A percentile compares a stretch with the other conserved stretches of the same genome.
Evolutionary conservation across 2,113 vertebrate species (phyloP).

Genomic region (Lepidothrix coronata): DNA sequence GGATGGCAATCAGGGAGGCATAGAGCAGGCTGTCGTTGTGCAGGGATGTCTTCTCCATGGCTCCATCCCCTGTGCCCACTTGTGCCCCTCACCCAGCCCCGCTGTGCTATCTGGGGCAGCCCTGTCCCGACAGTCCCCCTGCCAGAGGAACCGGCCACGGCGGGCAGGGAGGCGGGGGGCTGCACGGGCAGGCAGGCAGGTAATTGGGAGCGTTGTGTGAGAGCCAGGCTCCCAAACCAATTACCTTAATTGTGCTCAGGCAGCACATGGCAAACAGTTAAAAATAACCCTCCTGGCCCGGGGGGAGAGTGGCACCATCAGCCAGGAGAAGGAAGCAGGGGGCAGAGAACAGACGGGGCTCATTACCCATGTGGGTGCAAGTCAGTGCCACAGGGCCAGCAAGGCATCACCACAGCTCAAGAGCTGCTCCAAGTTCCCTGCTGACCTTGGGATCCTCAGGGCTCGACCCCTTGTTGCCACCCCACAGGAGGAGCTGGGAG

Average conservation of each 20-base stretch:
- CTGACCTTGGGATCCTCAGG: not conserved
- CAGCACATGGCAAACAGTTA: slow-evolving; percentile 67
- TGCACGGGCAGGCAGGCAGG: slow-evolving; percentile 5
- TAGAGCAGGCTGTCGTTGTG: slow-evolving; percentile 74
- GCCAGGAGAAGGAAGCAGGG: not conserved
- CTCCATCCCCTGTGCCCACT: slow-evolving; percentile 47
- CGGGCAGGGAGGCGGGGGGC: slow-evolving; percentile 38
- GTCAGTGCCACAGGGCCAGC: accelerated
- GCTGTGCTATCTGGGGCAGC: slow-evolving; percentile 1
- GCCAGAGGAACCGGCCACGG: not conserved
- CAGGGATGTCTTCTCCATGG: slow-evolving; percentile 69
- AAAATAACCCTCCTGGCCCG: slow-evolving; percentile 65
- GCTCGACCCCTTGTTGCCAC: not conserved
- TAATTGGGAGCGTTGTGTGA: slow-evolving; percentile 59
- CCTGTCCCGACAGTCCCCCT: slow-evolving; percentile 1
- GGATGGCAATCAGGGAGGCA: slow-evolving; percentile 64
- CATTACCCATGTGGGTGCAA: not conserved
- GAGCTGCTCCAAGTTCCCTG: not conserved
- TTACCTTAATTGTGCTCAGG: slow-evolving; percentile 70
- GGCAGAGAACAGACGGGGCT: not conserved
- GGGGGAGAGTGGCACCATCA: slow-evolving; percentile 37
- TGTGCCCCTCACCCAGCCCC: not conserved
- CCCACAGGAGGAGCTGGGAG: not conserved
- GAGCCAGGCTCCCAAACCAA: slow-evolving; percentile 71
- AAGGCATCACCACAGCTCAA: not conserved